Evolutionary conservation across 2,113 vertebrate species (phyloP), one percentile per base, ranked within the genome.

Genomic region (Psilopogon haemacephalus): DNA sequence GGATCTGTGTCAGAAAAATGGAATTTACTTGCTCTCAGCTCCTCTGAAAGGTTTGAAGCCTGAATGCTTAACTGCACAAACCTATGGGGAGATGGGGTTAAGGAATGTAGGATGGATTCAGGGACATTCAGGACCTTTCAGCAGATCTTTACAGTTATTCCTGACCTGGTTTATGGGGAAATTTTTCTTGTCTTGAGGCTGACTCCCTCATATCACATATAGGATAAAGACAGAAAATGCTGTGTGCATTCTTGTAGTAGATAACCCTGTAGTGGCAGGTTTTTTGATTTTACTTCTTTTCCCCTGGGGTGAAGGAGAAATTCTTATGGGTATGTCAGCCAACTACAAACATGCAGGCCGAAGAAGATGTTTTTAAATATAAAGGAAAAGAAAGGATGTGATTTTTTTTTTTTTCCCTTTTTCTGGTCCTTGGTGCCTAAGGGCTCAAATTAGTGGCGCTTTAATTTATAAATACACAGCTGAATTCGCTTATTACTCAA

Each of bases 341-440:
- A 77, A 80, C 55, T 71, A 38, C 72, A 89, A 92, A 83, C 72
- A 73, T 89, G 86, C 50, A 73, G 56, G 26, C 30, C 68, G n/a
- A 60, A 52, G 33, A 74, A 72, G 35, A 59, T 12, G 30, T 65
- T 69, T 73, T 82, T 71, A 73, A 89, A 85, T 32, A 52, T 64
- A 87, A 87, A 80, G 30, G 30, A 40, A 77, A 77, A 81, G 11
- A 90, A 85, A 12, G 32, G 46, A 89, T 82, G 33, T 73, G 55
- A 89, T 93, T 90, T 93, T 84, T 54, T 93, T 90, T 93, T 84
- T 54, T 69, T 86, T 86, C 71, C 68, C 26, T 93, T 52, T 92
- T 76, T 84, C 74, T 86, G 50, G 63, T 76, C 28, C n/a, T 14
- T 59, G 56, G 30, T 95, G 64, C 90, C 90, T 76, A 20, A 80